These are phyloP conservation scores for Chrysocyon brachyurus DNA, from an alignment of 2,797 vertebrate species.

Conservation along the genomic window DNA sequence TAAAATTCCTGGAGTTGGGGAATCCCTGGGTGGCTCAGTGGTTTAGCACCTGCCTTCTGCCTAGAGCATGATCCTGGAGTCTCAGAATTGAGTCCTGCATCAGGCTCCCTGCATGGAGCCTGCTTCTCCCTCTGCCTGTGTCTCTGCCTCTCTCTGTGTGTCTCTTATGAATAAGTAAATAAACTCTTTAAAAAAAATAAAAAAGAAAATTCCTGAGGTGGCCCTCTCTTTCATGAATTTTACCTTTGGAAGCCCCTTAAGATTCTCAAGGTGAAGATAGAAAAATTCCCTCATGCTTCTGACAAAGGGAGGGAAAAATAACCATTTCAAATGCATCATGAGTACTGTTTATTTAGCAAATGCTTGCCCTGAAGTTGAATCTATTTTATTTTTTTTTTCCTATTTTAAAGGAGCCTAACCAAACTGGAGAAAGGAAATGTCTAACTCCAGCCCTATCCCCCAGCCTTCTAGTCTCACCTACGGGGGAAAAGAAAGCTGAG, in stretches of 20 bases:
- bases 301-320: background rate
- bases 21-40: too few relatives aligned
- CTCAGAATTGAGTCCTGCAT: too few relatives aligned
- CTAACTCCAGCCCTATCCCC: fast-evolving
- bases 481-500: background rate
- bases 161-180: too few relatives aligned
- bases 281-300: background rate
- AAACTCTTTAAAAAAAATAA: too few relatives aligned
- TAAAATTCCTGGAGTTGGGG: background rate
- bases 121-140: too few relatives aligned
- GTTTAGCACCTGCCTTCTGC: too few relatives aligned
- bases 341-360: background rate
- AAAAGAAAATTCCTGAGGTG: too few relatives aligned
- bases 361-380: background rate
- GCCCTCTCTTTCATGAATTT: background rate
- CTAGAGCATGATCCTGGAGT: too few relatives aligned
- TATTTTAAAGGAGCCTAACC: background rate
- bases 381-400: background rate
- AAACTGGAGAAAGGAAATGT: background rate
- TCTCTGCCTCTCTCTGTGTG: too few relatives aligned
- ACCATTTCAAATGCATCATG: background rate
- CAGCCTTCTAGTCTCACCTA: background rate
- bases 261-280: background rate
- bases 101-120: too few relatives aligned
- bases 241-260: background rate